Percentiles rank a stretch among this genome's conserved stretches.
Evolutionary conservation across 2,113 vertebrate species (phyloP).

Genomic region (Ictidomys tridecemlineatus): DNA sequence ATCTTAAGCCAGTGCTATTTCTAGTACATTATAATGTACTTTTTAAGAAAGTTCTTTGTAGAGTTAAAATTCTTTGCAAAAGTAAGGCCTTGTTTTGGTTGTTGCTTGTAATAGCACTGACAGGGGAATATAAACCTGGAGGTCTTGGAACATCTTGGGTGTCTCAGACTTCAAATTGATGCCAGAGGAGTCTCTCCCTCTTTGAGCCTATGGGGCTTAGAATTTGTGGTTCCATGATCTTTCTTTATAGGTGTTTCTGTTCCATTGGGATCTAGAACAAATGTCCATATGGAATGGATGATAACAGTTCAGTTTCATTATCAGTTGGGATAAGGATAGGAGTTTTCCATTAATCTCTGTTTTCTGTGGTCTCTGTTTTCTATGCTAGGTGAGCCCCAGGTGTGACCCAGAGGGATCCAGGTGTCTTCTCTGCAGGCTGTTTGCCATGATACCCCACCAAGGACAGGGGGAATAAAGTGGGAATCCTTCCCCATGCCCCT

Average conservation of each 20-base stretch:
- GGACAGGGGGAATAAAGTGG: slow-evolving; percentile 90
- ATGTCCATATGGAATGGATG: not conserved
- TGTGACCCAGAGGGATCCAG: slow-evolving; percentile 69
- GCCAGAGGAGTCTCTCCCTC: not conserved
- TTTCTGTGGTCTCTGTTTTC: slow-evolving; percentile 61
- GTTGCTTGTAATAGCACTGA: not conserved
- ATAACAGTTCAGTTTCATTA: not conserved
- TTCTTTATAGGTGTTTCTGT: not conserved
- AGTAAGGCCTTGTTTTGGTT: not conserved
- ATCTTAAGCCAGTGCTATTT: not conserved
- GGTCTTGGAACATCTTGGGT: not conserved
- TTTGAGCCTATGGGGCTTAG: not conserved
- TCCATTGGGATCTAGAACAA: not conserved
- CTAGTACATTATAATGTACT: not conserved
- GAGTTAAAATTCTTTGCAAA: slow-evolving; percentile 30
- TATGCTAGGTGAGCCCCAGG: slow-evolving; percentile 85
- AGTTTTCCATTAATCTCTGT: slow-evolving; percentile 44
- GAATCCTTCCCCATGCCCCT: slow-evolving; percentile 87
- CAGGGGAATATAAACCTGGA: not conserved
- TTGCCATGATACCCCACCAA: slow-evolving; percentile 90
- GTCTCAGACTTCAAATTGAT: not conserved
- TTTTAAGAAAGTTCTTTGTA: slow-evolving; percentile 35
- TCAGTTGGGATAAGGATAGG: not conserved
- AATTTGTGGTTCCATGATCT: not conserved
- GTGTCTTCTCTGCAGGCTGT: slow-evolving; percentile 82